phyloP scores from a whole-genome alignment of 2,888 invertebrate genomes.

The Epinotia brunnichana region DNA sequence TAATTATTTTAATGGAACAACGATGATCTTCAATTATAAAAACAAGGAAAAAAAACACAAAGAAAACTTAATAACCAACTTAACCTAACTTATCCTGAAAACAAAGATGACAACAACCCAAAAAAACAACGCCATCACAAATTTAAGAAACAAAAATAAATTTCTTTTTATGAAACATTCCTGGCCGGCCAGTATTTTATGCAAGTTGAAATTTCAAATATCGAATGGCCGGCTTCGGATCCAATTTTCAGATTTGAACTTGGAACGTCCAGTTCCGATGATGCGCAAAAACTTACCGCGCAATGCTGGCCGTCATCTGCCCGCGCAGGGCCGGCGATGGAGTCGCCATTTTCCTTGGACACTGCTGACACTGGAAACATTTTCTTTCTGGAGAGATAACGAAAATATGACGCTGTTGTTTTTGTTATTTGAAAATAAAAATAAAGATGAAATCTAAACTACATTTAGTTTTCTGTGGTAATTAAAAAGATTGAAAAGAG shows the following conservation, averaged over 20 bases:
- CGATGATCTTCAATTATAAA: no score
- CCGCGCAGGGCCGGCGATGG: slow-evolving; percentile 55
- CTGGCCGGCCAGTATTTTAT: slow-evolving; percentile 64
- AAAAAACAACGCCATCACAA: not conserved
- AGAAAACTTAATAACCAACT: no score
- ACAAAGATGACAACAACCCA: slow-evolving; percentile 2
- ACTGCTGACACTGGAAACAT: not conserved
- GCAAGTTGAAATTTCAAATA: slow-evolving; percentile 79
- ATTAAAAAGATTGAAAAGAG: no score
- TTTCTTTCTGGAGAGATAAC: not conserved
- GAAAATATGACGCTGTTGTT: no score
- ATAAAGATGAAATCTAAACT: no score
- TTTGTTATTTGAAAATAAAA: no score
- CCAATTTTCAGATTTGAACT: slow-evolving; percentile 84
- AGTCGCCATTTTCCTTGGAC: slow-evolving; percentile 51
- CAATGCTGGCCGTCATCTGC: slow-evolving; percentile 80
- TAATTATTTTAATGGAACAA: no score
- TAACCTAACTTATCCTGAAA: not conserved
- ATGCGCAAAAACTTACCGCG: slow-evolving; percentile 81
- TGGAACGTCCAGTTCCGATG: slow-evolving; percentile 82
- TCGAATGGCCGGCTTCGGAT: slow-evolving; percentile 66
- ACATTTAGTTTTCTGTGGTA: no score
- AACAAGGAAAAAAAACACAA: no score
- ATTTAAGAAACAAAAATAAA: slow-evolving; percentile 46
- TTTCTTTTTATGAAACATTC: slow-evolving; percentile 49